phyloP scores from a whole-genome alignment of 2,888 invertebrate genomes.

The Xestia rhomboidea region DNA sequence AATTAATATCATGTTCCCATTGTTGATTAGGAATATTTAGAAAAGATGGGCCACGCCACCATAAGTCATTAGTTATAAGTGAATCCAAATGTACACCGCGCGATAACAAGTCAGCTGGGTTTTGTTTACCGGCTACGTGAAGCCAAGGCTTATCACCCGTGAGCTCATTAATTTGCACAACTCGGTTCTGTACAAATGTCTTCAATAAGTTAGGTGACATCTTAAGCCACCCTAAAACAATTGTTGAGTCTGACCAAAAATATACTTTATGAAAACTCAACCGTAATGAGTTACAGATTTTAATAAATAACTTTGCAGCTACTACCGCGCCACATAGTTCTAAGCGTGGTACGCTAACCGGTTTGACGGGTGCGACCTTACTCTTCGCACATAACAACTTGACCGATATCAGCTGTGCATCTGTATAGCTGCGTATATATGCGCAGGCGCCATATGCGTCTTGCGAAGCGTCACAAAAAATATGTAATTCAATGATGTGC shows the following conservation, averaged over 20 bases:
- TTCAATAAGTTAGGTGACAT: background rate
- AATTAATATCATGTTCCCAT: too few species aligned
- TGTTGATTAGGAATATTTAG: too few species aligned
- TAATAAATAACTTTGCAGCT: background rate
- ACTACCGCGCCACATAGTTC: background rate
- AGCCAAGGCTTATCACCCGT: background rate
- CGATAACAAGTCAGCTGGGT: slow-evolving; percentile 5
- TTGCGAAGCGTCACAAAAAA: slow-evolving; percentile 5
- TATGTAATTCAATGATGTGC: background rate
- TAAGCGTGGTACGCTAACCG: background rate
- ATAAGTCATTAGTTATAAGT: background rate
- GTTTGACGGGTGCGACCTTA: background rate
- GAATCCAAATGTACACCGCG: background rate
- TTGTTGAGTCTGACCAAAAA: slow-evolving; percentile 4
- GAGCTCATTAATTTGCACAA: slow-evolving; percentile 1
- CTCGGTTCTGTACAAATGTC: slow-evolving; percentile 1
- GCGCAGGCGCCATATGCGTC: background rate
- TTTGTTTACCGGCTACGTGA: slow-evolving; percentile 9
- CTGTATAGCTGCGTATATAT: background rate
- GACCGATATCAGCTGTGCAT: background rate
- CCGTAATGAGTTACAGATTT: background rate
- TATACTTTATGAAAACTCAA: background rate
- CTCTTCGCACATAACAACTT: background rate
- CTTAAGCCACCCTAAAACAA: slow-evolving; percentile 3
- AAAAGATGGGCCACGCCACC: too few species aligned